These are phyloP conservation scores for Colossoma macropomum DNA, from an alignment of 2,113 vertebrate genomes.

Conservation along the genomic window DNA sequence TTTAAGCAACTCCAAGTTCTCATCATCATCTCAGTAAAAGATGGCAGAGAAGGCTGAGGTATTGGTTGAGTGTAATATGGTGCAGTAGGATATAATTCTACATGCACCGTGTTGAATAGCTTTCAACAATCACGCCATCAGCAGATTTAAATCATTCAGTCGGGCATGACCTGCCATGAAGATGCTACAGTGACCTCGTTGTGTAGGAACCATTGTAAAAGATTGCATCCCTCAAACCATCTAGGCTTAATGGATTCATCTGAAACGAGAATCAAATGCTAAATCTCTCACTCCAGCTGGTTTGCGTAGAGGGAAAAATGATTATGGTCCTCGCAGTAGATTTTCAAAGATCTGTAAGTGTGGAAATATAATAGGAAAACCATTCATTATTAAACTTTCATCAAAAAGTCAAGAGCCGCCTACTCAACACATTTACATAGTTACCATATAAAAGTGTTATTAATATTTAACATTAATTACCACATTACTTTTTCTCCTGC, in stretches of 20 bases:
- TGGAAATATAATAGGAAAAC: background rate
- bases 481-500: background rate
- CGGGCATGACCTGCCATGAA: background rate
- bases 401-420: slow-evolving; percentile 5
- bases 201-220: background rate
- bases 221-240: background rate
- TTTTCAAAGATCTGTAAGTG: background rate
- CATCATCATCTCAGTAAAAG: no score
- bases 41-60: no score
- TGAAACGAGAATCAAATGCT: slow-evolving; percentile 1
- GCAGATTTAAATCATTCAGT: background rate
- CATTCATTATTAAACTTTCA: slow-evolving; percentile 6
- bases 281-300: background rate
- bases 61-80: no score
- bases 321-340: background rate
- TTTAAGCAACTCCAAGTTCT: no score
- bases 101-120: background rate
- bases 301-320: background rate
- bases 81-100: background rate
- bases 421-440: background rate
- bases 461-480: slow-evolving; percentile 13
- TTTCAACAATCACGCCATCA: background rate
- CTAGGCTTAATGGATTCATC: background rate
- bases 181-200: background rate
- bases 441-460: background rate